Conservation (phyloP, 53 echinoderm and acorn worm genomes). For the Holothuria scabra region DNA sequence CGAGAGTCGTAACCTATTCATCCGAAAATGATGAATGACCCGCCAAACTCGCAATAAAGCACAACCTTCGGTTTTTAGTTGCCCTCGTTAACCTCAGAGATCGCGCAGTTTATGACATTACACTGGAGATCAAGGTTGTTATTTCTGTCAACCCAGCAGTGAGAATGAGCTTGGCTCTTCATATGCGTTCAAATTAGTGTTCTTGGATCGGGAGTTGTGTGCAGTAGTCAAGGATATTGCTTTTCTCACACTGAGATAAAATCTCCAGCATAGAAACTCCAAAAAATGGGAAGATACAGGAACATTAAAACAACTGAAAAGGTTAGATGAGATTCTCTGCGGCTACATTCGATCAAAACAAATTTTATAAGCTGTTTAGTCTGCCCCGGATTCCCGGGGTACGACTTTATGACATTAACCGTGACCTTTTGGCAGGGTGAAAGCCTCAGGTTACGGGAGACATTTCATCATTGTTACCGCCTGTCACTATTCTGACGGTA, state of each 20-base stretch:
- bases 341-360: slow-evolving; percentile 17
- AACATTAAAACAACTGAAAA: slow-evolving; percentile 19
- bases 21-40: slow-evolving; percentile 49
- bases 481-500: background rate
- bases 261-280: too few species aligned
- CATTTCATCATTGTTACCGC: slow-evolving; percentile 22
- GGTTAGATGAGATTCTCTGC: slow-evolving; percentile 9
- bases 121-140: slow-evolving; percentile 44
- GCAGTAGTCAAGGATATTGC: background rate
- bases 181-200: slow-evolving; percentile 21
- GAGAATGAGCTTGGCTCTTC: slow-evolving; percentile 17
- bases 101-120: slow-evolving; percentile 44
- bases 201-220: slow-evolving; percentile 10
- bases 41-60: slow-evolving; percentile 42
- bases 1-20: slow-evolving; percentile 29
- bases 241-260: too few species aligned
- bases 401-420: slow-evolving; percentile 28
- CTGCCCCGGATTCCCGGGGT: slow-evolving; percentile 49
- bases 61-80: slow-evolving; percentile 43
- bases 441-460: slow-evolving; percentile 22
- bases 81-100: slow-evolving; percentile 46
- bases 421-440: slow-evolving; percentile 31
- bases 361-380: slow-evolving; percentile 48
- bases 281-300: too few species aligned
- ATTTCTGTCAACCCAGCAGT: slow-evolving; percentile 41